Conservation (phyloP, 1,140 invertebrate species). For the Nautilus pompilius region DNA sequence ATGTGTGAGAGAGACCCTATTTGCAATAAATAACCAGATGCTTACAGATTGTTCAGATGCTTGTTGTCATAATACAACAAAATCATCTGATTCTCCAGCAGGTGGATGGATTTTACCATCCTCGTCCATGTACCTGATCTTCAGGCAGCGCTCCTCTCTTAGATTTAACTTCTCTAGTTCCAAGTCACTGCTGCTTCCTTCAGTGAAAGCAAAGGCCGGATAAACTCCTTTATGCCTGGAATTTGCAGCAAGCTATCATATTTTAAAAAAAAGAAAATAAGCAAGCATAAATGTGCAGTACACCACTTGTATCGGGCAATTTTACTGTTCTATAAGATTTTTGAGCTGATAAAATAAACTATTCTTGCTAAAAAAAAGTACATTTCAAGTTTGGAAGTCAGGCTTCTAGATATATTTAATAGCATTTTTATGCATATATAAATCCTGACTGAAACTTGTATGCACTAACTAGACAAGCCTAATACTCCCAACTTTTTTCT, state of each 20-base stretch:
- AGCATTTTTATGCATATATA: too few species aligned
- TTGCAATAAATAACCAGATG: too few species aligned
- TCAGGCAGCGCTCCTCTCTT: constrained; percentile 29
- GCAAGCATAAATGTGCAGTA: background rate
- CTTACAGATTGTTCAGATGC: too few species aligned
- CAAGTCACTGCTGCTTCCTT: constrained; percentile 65
- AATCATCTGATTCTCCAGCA: constrained; percentile 48
- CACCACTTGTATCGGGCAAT: background rate
- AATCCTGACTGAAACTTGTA: too few species aligned
- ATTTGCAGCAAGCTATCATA: constrained; percentile 53
- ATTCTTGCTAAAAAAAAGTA: background rate
- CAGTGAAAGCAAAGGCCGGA: constrained; percentile 76
- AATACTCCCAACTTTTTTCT: background rate
- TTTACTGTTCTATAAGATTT: background rate
- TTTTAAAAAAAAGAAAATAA: background rate
- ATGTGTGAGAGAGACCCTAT: too few species aligned
- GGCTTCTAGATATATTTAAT: background rate
- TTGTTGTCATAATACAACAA: constrained; percentile 49
- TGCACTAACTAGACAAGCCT: too few species aligned
- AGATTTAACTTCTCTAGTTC: constrained; percentile 15
- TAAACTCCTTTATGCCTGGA: constrained; percentile 65
- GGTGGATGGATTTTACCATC: constrained; percentile 26
- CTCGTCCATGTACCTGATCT: constrained; percentile 32
- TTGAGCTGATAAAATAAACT: background rate
- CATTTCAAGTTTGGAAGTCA: background rate